Conservation (phyloP, 2,888 invertebrate species). For the Serrognathus titanus region DNA sequence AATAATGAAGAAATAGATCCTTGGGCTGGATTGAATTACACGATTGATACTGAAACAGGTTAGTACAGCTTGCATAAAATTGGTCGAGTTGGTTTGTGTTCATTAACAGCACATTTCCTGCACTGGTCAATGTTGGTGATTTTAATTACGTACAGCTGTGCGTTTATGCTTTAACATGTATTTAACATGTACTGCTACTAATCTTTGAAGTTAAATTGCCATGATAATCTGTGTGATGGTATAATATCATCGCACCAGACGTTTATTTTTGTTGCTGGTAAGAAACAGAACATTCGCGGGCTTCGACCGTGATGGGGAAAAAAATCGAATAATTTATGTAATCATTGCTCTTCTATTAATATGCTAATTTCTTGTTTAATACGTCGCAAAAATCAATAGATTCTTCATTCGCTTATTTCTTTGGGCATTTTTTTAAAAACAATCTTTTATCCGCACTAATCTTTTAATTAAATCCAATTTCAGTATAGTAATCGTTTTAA, state of each 20-base stretch:
- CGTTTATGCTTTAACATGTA: background rate
- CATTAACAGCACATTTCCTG: background rate
- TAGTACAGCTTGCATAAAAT: constrained; percentile 22
- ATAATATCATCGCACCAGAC: background rate
- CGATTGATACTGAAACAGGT: constrained; percentile 86
- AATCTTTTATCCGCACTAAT: too few relatives aligned
- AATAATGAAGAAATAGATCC: constrained; percentile 53
- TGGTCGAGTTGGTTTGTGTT: background rate
- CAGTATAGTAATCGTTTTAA: too few relatives aligned
- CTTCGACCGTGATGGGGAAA: too few relatives aligned
- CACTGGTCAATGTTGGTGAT: background rate
- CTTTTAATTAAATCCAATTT: too few relatives aligned
- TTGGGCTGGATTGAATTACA: constrained; percentile 79
- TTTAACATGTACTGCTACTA: background rate
- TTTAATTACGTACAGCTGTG: constrained; percentile 8
- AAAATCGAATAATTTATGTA: too few relatives aligned
- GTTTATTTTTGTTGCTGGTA: too few relatives aligned
- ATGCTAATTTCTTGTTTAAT: too few relatives aligned
- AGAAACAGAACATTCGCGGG: too few relatives aligned
- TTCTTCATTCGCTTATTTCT: too few relatives aligned
- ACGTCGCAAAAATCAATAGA: too few relatives aligned
- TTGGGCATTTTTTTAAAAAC: too few relatives aligned
- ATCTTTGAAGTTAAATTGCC: background rate
- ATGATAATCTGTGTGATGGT: background rate
- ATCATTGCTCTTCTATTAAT: too few relatives aligned